These are phyloP conservation scores for Eleutherodactylus coqui DNA, from an alignment of 2,797 vertebrate genomes.

Conservation along the genomic window DNA sequence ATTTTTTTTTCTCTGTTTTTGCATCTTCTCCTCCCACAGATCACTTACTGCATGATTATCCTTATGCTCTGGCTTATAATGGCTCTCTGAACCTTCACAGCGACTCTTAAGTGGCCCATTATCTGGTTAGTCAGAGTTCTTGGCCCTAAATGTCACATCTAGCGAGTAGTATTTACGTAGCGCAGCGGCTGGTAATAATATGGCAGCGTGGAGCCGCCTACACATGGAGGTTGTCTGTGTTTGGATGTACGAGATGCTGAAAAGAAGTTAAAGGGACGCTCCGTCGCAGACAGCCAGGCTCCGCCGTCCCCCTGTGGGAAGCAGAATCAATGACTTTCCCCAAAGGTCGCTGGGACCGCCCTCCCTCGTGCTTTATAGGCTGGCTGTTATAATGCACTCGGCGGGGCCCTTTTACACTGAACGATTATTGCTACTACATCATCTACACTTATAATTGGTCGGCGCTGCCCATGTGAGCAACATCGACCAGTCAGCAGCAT, in stretches of 20 bases:
- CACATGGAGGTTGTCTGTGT: neutral
- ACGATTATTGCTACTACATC: too few relatives aligned
- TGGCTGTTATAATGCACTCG: too few relatives aligned
- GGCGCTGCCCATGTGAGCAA: too few relatives aligned
- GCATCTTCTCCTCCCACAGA: neutral
- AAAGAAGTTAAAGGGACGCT: neutral
- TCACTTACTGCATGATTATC: neutral
- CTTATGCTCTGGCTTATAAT: neutral
- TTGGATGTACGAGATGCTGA: neutral
- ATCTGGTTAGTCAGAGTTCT: slow-evolving; percentile 30
- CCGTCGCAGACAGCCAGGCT: too few relatives aligned
- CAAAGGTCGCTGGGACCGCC: neutral
- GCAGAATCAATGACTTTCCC: too few relatives aligned
- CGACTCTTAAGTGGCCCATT: neutral
- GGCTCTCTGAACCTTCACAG: neutral
- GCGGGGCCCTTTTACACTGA: too few relatives aligned
- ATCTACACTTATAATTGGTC: too few relatives aligned
- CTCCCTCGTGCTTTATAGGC: neutral
- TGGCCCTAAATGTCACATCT: neutral
- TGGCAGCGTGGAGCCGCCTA: neutral
- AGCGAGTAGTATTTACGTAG: too few relatives aligned
- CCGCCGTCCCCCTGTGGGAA: too few relatives aligned
- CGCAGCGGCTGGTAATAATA: neutral
- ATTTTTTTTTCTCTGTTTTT: neutral
- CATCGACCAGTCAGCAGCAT: too few relatives aligned